phyloP scores from a whole-genome alignment of 2,888 invertebrate species.

The Drosophila heteroneura region DNA sequence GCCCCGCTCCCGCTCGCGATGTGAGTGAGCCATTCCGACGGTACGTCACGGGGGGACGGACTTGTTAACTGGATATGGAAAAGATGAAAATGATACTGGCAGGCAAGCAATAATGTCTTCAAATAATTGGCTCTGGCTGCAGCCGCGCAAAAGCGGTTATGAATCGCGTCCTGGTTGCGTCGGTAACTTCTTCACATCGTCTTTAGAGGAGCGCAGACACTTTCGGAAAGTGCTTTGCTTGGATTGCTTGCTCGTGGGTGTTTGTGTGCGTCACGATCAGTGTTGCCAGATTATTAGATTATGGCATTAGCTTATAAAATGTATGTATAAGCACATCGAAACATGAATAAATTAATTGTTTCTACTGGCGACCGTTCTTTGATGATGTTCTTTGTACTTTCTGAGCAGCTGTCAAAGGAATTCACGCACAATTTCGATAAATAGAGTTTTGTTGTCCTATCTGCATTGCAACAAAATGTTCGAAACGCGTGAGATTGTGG shows the following conservation, averaged over 20 bases:
- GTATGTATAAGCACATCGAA: not conserved
- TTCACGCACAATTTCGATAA: not conserved
- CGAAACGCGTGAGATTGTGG: slow-evolving; percentile 4
- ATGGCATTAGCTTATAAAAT: not conserved
- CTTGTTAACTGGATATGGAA: slow-evolving; percentile 8
- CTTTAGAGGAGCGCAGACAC: slow-evolving; percentile 28
- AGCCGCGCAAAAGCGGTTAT: slow-evolving; percentile 7
- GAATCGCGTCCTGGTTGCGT: slow-evolving; percentile 33
- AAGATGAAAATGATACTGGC: slow-evolving; percentile 10
- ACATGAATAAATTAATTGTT: not conserved
- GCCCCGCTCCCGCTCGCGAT: slow-evolving; percentile 64
- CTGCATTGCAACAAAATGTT: not conserved
- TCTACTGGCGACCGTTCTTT: not conserved
- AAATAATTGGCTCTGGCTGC: not conserved
- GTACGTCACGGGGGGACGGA: slow-evolving; percentile 10
- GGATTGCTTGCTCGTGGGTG: slow-evolving; percentile 29
- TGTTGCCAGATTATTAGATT: slow-evolving; percentile 22
- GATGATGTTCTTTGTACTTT: not conserved
- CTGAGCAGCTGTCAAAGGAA: not conserved
- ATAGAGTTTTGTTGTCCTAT: not conserved
- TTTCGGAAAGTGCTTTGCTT: slow-evolving; percentile 40
- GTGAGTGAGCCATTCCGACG: slow-evolving; percentile 40
- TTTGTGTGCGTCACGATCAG: slow-evolving; percentile 32
- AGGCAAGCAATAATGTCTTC: slow-evolving; percentile 1
- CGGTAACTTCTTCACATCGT: slow-evolving; percentile 39